phyloP scores from a whole-genome alignment of 1,140 invertebrate genomes.

The Linepithema humile region DNA sequence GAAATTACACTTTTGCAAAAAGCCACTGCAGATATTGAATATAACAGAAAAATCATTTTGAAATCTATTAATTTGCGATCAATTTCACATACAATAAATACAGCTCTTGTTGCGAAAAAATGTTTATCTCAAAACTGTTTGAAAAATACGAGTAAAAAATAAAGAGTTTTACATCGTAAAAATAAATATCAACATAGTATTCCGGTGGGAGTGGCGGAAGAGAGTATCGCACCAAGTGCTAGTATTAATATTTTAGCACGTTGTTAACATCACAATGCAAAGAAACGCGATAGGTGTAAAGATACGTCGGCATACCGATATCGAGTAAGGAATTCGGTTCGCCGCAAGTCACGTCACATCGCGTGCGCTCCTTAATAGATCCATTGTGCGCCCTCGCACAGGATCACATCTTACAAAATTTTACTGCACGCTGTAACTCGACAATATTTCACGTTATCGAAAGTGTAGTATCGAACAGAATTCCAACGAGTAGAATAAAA shows the following conservation, averaged over 20 bases:
- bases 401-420: constrained; percentile 50
- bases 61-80: background rate
- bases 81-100: background rate
- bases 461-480: constrained; percentile 29
- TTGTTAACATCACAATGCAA: constrained; percentile 44
- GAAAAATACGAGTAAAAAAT: background rate
- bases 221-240: background rate
- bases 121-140: background rate
- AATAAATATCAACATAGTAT: constrained; percentile 5
- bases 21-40: background rate
- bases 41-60: background rate
- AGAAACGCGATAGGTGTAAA: constrained; percentile 60
- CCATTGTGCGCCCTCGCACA: constrained; percentile 36
- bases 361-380: constrained; percentile 62
- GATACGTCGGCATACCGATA: constrained; percentile 52
- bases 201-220: background rate
- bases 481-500: constrained; percentile 25
- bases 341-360: constrained; percentile 63
- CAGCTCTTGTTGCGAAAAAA: background rate
- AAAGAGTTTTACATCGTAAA: background rate
- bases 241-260: constrained; percentile 48
- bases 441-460: background rate
- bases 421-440: constrained; percentile 34
- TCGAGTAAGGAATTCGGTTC: constrained; percentile 55
- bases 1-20: constrained; percentile 1